Percentiles rank a stretch among this genome's conserved stretches.
Conservation (phyloP, 2,113 vertebrate genomes). For the Scartelaos histophorus region DNA sequence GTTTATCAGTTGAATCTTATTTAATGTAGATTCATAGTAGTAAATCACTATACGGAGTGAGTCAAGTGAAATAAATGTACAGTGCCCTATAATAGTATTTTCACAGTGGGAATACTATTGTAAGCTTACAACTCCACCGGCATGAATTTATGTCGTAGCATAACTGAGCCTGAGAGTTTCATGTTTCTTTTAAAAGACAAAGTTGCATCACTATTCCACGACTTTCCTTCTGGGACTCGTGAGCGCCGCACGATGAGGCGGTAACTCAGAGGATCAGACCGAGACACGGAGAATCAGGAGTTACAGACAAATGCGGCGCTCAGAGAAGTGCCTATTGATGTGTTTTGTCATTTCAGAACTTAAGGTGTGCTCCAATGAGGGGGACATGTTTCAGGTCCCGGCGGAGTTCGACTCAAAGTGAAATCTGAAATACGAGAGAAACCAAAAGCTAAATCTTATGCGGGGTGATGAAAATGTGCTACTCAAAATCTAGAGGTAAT, state of each 20-base stretch:
- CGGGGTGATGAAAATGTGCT: background rate
- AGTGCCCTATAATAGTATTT: background rate
- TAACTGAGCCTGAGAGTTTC: constrained; percentile 14
- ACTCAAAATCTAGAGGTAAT: background rate
- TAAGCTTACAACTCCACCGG: background rate
- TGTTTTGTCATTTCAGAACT: constrained; percentile 41
- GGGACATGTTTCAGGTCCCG: constrained; percentile 32
- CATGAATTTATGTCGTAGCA: background rate
- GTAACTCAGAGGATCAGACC: constrained; percentile 33
- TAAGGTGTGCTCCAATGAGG: constrained; percentile 36
- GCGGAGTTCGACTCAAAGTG: constrained; percentile 30
- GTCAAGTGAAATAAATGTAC: background rate
- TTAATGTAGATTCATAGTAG: no score
- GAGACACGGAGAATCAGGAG: constrained; percentile 11
- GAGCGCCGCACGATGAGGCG: constrained; percentile 26
- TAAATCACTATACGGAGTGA: no score
- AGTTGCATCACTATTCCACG: constrained; percentile 13
- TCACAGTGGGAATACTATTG: background rate
- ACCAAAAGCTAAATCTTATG: constrained; percentile 13
- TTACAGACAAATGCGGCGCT: constrained; percentile 29
- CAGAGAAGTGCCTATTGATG: constrained; percentile 44
- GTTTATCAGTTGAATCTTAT: no score
- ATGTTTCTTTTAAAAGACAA: constrained; percentile 19
- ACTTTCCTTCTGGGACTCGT: constrained; percentile 32
- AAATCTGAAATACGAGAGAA: constrained; percentile 17